Evolutionary conservation across 2,888 invertebrate genomes (phyloP).

Genomic region (Philonicus albiceps): DNA sequence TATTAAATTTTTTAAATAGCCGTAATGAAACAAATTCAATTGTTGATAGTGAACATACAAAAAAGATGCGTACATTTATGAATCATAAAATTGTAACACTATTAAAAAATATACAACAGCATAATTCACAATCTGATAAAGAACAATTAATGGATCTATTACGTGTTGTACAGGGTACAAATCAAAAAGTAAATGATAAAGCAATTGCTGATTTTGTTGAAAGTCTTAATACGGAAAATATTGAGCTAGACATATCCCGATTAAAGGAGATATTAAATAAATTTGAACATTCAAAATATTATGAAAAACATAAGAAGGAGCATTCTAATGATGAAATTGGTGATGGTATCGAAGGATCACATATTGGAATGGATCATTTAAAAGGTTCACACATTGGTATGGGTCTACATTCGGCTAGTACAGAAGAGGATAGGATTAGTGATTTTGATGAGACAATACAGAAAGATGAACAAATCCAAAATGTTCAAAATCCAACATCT

Average conservation of each 20-base stretch:
- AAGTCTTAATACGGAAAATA: conserved; percentile 56
- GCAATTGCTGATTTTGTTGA: conserved; percentile 60
- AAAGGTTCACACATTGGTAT: conserved; percentile 57
- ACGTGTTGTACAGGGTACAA: conserved; percentile 55
- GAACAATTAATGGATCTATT: conserved; percentile 56
- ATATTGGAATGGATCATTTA: conserved; percentile 51
- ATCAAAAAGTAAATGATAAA: conserved; percentile 55
- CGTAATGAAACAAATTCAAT: conserved; percentile 48
- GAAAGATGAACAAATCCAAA: neutral
- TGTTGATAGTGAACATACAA: conserved; percentile 37
- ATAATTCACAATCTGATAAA: conserved; percentile 57
- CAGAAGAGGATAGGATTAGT: neutral
- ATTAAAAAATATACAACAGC: conserved; percentile 50
- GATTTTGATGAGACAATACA: neutral
- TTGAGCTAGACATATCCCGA: conserved; percentile 56
- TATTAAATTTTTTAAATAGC: conserved; percentile 55
- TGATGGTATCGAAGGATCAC: conserved; percentile 56
- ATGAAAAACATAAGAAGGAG: conserved; percentile 43
- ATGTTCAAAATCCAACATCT: conserved; percentile 23
- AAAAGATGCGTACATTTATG: conserved; percentile 53
- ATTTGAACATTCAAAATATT: conserved; percentile 53
- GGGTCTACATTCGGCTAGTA: conserved; percentile 50
- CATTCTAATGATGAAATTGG: conserved; percentile 20
- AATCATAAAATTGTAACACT: conserved; percentile 50
- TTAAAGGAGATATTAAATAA: conserved; percentile 56